Percentiles rank a stretch among this genome's conserved stretches.
phyloP scores from a whole-genome alignment of 92 coral and sea anemone species.

The Palythoa heliodiscus region DNA sequence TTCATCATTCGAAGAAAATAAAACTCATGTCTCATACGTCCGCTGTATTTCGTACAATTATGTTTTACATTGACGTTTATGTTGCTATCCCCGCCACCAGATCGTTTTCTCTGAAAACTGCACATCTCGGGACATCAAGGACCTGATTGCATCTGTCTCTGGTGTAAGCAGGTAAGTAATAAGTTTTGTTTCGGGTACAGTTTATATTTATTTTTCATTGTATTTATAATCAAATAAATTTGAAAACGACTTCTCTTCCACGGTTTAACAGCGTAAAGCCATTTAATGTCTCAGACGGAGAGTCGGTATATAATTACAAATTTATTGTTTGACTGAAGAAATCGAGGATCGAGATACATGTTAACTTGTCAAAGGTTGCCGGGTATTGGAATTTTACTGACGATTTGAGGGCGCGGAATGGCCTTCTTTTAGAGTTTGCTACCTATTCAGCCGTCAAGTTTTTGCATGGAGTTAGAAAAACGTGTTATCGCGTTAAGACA shows the following conservation, averaged over 20 bases:
- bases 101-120: conserved; percentile 30
- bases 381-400: no score
- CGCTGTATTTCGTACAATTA: not conserved
- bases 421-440: no score
- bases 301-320: no score
- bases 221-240: not conserved
- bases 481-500: no score
- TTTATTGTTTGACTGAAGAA: no score
- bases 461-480: no score
- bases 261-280: not conserved
- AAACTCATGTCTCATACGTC: not conserved
- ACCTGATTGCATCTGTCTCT: conserved; percentile 23
- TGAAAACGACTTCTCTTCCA: not conserved
- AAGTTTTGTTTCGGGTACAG: not conserved
- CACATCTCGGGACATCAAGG: conserved; percentile 29
- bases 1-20: no score
- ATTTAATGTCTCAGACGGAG: not conserved
- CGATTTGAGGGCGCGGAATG: no score
- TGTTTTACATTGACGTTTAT: not conserved
- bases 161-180: conserved; percentile 32
- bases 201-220: not conserved
- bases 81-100: not conserved
- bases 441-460: no score
- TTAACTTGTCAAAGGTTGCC: no score
- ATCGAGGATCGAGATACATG: no score